phyloP scores from a whole-genome alignment of 2,888 invertebrate genomes.

The Pristionchus fissidentatus region DNA sequence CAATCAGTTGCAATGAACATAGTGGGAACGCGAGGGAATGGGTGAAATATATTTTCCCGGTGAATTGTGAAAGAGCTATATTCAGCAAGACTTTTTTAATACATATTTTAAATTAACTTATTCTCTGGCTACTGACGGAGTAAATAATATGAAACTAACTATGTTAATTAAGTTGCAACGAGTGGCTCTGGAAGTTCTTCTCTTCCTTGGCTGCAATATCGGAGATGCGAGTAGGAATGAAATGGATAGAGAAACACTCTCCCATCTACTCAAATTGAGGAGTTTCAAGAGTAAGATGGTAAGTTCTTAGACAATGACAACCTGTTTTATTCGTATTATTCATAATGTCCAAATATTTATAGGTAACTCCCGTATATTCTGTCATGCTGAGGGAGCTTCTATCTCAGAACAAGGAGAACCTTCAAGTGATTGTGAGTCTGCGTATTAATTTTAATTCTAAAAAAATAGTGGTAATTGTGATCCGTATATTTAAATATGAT shows the following conservation, averaged over 20 bases:
- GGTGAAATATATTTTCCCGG: too few relatives aligned
- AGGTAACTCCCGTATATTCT: conserved; percentile 35
- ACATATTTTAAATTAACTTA: neutral
- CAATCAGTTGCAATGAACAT: too few relatives aligned
- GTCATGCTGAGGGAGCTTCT: conserved; percentile 24
- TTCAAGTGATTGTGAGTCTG: conserved; percentile 24
- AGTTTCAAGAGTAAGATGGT: conserved; percentile 88
- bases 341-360: neutral
- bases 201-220: conserved; percentile 92
- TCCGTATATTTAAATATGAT: too few relatives aligned
- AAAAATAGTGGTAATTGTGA: too few relatives aligned
- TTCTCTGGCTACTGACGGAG: neutral
- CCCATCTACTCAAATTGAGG: conserved; percentile 89
- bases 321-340: neutral
- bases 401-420: neutral
- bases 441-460: too few relatives aligned
- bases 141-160: too few relatives aligned
- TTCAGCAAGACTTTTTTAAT: too few relatives aligned
- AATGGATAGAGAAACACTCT: conserved; percentile 85
- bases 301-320: conserved; percentile 57
- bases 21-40: too few relatives aligned
- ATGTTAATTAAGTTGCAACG: conserved; percentile 82
- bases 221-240: conserved; percentile 81
- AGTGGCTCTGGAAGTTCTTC: conserved; percentile 90
- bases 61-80: too few relatives aligned